phyloP scores from a whole-genome alignment of 2,888 invertebrate genomes.

The Zootermopsis nevadensis region DNA sequence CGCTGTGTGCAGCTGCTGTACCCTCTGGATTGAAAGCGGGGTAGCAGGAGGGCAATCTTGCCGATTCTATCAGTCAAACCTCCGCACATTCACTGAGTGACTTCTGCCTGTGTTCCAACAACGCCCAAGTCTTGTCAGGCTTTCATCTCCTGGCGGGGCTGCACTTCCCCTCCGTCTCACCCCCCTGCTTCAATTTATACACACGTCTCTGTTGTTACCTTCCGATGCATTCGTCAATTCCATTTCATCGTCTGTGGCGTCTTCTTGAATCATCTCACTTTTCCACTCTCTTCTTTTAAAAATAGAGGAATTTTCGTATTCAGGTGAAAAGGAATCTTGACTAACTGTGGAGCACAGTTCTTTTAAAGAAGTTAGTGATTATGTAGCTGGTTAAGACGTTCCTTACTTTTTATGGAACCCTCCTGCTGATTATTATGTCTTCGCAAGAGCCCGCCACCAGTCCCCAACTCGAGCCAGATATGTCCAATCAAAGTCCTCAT shows the following conservation, averaged over 20 bases:
- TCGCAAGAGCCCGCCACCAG: too few relatives aligned
- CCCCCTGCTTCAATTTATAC: neutral
- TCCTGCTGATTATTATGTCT: too few relatives aligned
- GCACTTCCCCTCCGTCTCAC: neutral
- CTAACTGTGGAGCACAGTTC: too few relatives aligned
- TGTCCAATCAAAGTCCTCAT: too few relatives aligned
- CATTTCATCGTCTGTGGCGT: neutral
- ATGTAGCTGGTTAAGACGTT: too few relatives aligned
- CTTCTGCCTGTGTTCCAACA: neutral
- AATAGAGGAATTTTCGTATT: too few relatives aligned
- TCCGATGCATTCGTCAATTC: neutral
- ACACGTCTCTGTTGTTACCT: neutral
- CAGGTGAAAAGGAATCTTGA: too few relatives aligned
- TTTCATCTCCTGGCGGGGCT: constrained; percentile 19
- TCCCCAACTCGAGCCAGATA: too few relatives aligned
- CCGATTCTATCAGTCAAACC: constrained; percentile 18
- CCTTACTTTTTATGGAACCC: too few relatives aligned
- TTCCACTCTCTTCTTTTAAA: neutral
- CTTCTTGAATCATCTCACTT: neutral
- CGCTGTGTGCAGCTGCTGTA: neutral
- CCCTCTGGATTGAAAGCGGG: constrained; percentile 8
- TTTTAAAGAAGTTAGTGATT: too few relatives aligned
- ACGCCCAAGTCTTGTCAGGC: constrained; percentile 6
- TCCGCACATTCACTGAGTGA: neutral
- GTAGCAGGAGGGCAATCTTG: neutral